Base-by-base conservation (phyloP, 1,140 invertebrate species). In the Parapsyche elsis region DNA sequence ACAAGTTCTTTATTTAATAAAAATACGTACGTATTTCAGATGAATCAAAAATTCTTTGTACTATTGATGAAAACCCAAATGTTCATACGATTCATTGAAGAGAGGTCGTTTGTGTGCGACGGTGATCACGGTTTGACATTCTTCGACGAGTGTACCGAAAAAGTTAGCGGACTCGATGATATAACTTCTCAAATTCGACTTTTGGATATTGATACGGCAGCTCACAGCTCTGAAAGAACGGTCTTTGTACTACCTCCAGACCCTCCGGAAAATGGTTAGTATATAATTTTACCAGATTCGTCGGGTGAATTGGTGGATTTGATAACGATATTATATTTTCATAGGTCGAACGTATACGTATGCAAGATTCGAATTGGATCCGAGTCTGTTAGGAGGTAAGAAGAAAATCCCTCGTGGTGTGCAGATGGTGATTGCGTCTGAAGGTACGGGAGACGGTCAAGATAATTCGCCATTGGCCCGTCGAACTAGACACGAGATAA, bases 41-140 rank as follows among this genome's bases (percentile, higher is more conserved):
- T 94, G 59, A 94, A 98, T 86, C 94, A 96, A 59, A 95, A 97
- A 87, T 99, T 99, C 89, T 99, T 96, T 87, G 91, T 92, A 67
- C 90, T 97, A 82, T 87, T 99, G 84, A 94, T 97, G 88, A 94
- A 93, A 85, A 99, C 98, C 0, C 98, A 99, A 89, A 98, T 98
- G 94, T 99, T 99, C 87, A 98, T 96, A 79, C 93, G 97, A 57
- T 99, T 99, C 88, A 99, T 99, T 83, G 98, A 99, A 89, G 98
- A 99, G 88, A 92, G 98, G 46, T 99, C 97, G 84, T 99, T 99
- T 90, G 96, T 99, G 0, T 98, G 97, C 12, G 97, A 99, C 84
- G 97, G 97, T 87, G 97, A 99, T 90, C 92, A 93, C 87, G 93
- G 93, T 81, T 89, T 99, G 75, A 96, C 97, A 10, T 99, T 99